A percentile compares a stretch with the other conserved stretches of the same genome.
These are phyloP conservation scores for Athetis lepigone DNA, from an alignment of 2,888 invertebrate species.

Conservation along the genomic window DNA sequence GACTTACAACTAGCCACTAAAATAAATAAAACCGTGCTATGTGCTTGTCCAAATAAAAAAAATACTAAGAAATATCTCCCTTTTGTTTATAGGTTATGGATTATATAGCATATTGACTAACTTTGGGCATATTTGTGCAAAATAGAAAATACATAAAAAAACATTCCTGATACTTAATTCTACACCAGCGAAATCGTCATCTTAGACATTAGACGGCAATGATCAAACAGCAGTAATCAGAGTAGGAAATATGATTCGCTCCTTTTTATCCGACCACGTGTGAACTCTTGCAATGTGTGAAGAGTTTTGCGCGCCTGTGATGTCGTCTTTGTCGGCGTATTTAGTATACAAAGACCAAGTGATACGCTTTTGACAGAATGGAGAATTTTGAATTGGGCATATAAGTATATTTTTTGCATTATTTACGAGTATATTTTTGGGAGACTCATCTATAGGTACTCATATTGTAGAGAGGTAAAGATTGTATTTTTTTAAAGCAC, in stretches of 20 bases:
- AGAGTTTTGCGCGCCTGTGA: conserved; percentile 79
- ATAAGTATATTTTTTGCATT: neutral
- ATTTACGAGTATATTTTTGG: neutral
- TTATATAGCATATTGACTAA: too few relatives aligned
- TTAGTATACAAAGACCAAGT: conserved; percentile 48
- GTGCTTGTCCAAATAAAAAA: too few relatives aligned
- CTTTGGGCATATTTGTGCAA: too few relatives aligned
- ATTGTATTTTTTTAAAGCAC: too few relatives aligned
- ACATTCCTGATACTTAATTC: neutral
- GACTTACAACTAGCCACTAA: too few relatives aligned
- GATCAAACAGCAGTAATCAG: conserved; percentile 52
- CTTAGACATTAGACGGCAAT: conserved; percentile 24
- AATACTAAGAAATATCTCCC: too few relatives aligned
- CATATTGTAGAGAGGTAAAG: too few relatives aligned
- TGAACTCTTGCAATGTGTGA: conserved; percentile 76
- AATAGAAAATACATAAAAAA: neutral
- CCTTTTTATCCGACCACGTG: conserved; percentile 70
- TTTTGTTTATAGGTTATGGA: too few relatives aligned
- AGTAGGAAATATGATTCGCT: conserved; percentile 60
- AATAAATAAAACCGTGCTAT: too few relatives aligned
- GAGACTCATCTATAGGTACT: neutral
- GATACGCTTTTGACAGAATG: conserved; percentile 24
- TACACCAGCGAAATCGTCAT: neutral
- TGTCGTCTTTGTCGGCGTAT: conserved; percentile 63
- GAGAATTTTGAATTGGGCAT: neutral